These are phyloP conservation scores for Meles meles DNA, from an alignment of 2,113 vertebrate species.

Conservation along the genomic window DNA sequence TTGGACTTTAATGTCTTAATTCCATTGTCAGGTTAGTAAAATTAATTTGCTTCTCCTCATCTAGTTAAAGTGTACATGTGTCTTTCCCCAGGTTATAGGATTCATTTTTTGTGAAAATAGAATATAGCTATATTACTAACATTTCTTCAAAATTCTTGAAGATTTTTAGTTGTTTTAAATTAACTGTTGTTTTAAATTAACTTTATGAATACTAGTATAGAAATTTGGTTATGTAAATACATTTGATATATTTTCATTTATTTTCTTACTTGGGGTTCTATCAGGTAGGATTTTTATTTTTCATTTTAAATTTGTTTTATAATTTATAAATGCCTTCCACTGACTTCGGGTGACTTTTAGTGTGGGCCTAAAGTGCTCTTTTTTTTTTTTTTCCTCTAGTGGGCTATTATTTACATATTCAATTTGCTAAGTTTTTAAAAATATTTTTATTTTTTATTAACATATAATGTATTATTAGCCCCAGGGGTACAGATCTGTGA, in stretches of 20 bases:
- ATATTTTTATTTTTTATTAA: no score
- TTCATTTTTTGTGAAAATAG: neutral
- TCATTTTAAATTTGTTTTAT: neutral
- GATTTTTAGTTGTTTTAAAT: no score
- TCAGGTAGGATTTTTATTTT: slow-evolving; percentile 13
- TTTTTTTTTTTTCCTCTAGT: neutral
- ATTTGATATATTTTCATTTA: neutral
- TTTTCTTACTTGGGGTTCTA: neutral
- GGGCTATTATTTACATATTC: neutral
- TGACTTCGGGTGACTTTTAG: neutral
- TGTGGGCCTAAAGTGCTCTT: neutral
- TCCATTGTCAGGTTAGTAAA: neutral
- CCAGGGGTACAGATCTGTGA: no score
- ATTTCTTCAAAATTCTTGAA: neutral
- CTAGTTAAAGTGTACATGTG: neutral
- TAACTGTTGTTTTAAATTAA: slow-evolving; percentile 32
- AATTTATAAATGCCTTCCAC: neutral
- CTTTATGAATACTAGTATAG: neutral
- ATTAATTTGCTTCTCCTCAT: neutral
- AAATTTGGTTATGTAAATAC: neutral
- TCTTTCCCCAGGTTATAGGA: neutral
- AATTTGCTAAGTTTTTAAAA: neutral
- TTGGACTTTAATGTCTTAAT: neutral
- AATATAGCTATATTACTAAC: neutral
- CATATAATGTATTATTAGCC: no score